Evolutionary conservation across 2,797 vertebrate genomes (phyloP).

Genomic region (Phyllotis vaccarum): DNA sequence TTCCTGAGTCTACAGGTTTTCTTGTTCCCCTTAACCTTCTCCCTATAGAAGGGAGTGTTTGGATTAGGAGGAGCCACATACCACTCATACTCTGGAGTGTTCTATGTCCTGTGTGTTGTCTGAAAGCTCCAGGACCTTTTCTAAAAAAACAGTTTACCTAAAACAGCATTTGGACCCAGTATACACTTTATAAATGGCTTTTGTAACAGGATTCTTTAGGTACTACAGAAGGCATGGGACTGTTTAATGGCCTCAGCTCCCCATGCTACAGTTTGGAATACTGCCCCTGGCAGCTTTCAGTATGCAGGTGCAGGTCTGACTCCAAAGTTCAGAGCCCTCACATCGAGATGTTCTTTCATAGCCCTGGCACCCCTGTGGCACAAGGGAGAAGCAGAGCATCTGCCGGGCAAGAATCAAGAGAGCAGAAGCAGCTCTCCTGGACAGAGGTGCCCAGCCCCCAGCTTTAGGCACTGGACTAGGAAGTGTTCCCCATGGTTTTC

Average conservation of each 20-base stretch:
- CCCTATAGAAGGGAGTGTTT: neutral
- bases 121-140: neutral
- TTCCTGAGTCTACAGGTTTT: neutral
- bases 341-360: neutral
- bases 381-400: neutral
- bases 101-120: rapidly evolving
- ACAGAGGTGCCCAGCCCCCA: neutral
- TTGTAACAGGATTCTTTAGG: neutral
- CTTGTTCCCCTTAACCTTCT: neutral
- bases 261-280: rapidly evolving
- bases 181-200: rapidly evolving
- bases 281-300: neutral
- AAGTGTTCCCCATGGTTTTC: neutral
- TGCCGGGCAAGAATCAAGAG: rapidly evolving
- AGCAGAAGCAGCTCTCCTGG: neutral
- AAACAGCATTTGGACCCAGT: neutral
- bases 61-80: neutral
- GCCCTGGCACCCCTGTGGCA: neutral
- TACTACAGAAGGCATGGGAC: too few relatives aligned
- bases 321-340: neutral
- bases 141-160: neutral
- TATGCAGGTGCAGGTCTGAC: neutral
- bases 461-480: neutral
- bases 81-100: neutral
- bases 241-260: neutral